Conservation (phyloP, 2,113 vertebrate genomes). For the Pavo muticus region DNA sequence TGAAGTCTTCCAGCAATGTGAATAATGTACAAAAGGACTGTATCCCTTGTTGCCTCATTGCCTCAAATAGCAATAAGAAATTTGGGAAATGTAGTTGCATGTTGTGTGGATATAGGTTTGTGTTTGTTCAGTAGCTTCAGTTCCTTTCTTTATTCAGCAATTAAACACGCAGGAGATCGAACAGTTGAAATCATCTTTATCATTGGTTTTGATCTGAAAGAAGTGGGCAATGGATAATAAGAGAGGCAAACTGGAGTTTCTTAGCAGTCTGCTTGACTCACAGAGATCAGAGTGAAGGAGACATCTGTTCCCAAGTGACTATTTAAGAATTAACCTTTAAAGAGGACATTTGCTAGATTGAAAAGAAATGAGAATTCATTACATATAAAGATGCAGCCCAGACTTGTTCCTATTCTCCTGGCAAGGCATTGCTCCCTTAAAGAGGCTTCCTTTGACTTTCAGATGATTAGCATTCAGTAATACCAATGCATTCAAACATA, state of each 20-base stretch:
- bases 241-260: constrained; percentile 19
- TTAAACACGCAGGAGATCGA: background rate
- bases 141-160: background rate
- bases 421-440: accelerated
- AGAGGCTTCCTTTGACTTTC: constrained; percentile 9
- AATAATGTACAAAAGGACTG: accelerated
- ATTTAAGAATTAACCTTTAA: constrained; percentile 67
- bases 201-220: background rate
- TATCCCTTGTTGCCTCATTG: background rate
- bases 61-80: background rate
- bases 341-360: constrained; percentile 36
- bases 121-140: background rate
- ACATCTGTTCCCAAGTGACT: constrained; percentile 29
- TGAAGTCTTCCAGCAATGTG: background rate
- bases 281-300: constrained; percentile 29
- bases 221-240: background rate
- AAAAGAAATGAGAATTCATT: constrained; percentile 58
- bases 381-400: background rate
- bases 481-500: background rate
- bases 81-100: background rate
- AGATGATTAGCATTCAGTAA: constrained; percentile 14
- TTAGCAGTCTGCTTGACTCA: constrained; percentile 13
- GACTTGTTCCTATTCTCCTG: constrained; percentile 5
- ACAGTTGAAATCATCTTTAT: background rate
- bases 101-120: background rate